Evolutionary conservation across 2,113 vertebrate genomes (phyloP).

Genomic region (Monarcha castaneiventris): DNA sequence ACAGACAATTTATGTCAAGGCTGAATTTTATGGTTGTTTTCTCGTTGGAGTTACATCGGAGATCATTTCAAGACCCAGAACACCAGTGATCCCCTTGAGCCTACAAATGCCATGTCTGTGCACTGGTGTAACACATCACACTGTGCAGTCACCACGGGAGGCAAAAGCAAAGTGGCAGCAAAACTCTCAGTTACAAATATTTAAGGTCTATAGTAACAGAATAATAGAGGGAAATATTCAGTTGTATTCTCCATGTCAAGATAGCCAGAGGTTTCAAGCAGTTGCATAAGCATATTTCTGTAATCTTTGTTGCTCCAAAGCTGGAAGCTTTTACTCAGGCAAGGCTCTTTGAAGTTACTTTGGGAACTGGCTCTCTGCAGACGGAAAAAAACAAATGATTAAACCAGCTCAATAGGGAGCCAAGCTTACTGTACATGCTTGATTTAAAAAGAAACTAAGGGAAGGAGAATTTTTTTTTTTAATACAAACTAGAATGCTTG

Average conservation of each 20-base stretch:
- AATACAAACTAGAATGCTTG: neutral
- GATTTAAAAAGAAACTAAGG: conserved; percentile 3
- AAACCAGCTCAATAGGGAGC: conserved; percentile 22
- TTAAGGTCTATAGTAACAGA: neutral
- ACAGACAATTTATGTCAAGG: neutral
- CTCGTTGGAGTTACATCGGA: neutral
- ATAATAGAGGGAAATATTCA: neutral
- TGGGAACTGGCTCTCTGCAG: neutral
- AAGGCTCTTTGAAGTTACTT: conserved; percentile 41
- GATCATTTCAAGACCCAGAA: neutral
- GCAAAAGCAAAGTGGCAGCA: neutral
- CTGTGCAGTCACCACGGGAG: neutral
- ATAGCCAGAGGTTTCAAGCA: conserved; percentile 8
- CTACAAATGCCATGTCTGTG: neutral
- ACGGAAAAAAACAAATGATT: conserved; percentile 49
- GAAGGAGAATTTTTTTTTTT: neutral
- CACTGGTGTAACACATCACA: neutral
- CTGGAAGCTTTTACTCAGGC: conserved; percentile 1
- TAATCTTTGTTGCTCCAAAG: conserved; percentile 16
- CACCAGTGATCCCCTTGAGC: neutral
- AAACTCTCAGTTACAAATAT: neutral
- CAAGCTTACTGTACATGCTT: conserved; percentile 11
- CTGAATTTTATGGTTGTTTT: neutral
- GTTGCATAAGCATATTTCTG: conserved; percentile 26
- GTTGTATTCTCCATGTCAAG: neutral